Evolutionary conservation across 2,797 vertebrate genomes (phyloP), one percentile per base, ranked within the genome.

Genomic region (Yasuhikotakia modesta): DNA sequence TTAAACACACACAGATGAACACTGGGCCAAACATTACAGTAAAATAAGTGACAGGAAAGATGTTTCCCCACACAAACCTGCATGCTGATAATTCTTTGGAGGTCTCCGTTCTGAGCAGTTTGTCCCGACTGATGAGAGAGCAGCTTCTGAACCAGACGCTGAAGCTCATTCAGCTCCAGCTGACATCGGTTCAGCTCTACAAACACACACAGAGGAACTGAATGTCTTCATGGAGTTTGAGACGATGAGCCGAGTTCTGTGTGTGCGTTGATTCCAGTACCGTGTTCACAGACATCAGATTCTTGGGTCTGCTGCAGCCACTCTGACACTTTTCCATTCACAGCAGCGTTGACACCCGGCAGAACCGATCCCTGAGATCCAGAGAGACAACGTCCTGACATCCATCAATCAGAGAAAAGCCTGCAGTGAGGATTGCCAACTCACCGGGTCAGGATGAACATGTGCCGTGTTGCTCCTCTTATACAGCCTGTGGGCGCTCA

Each of bases 171-270:
- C 58, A 98, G 93, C 75, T 96, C 96, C 17, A 89, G 87, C 85
- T 96, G 94, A 84, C 96, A 97, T 21, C 94, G 93, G 0, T 90
- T 93, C 80, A 97, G 88, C 85, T 96, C 97, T 98, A 87, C 0
- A 60, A 58, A 68, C n/a, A 63, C 21, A 73, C n/a, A 10, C 19
- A 21, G 63, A 17, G 63, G 63, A 13, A 39, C 21, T n/a, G n/a
- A 27, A 27, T 19, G 30, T 21, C n/a, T n/a, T n/a, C n/a, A n/a
- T n/a, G n/a, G n/a, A n/a, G n/a, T n/a, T n/a, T n/a, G n/a, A n/a
- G n/a, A 16, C 8, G 16, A 39, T 24, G 6, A 63, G 35, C 6
- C 1, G 35, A 39, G 4, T 4, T 10, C 24, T 67, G 22, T 67
- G 5, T 5, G 39, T 10, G 50, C 21, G 3, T 4, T 48, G 19